Evolutionary conservation across 2,888 invertebrate genomes (phyloP), one percentile per base, ranked within the genome.

Genomic region (Galeopsomyia nigrocyanea): DNA sequence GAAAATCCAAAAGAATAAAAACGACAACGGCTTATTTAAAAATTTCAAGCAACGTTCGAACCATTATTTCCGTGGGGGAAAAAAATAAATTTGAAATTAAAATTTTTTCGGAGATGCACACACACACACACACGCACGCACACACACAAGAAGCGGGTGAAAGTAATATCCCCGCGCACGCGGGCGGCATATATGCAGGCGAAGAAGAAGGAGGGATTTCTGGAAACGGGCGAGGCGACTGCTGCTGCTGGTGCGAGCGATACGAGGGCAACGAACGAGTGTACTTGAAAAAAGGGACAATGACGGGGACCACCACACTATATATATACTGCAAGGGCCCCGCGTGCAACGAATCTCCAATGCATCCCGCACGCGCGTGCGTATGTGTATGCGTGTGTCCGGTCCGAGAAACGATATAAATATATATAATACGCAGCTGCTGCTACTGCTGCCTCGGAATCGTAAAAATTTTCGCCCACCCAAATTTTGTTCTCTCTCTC

Each of bases 401-500:
- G 39, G 39, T 10, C 13, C 39, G 39, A 10, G 26, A 39, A 39
- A 39, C 39, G 39, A 39, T 39, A 39, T 39, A 39, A 39, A 13
- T 10, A 10, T 10, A 10, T 10, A 10, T 39, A 10, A 39, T 13
- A 13, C 39, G 39, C 39, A 39, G 39, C 39, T 39, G 39, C 26
- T 5, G 5, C 26, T 5, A 26, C 26, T 5, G 26, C 26, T 3
- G 26, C 26, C 26, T 39, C 57, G 72, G 63, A 68, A 68, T 46
- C 62, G 61, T 26, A 64, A 56, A 49, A 71, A 68, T 71, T 68
- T 71, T 71, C 49, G 65, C 65, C 39, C 49, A 63, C 56, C 39
- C 26, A 57, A 66, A 66, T 66, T 57, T 64, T 66, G 60, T 21
- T n/a, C 62, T 2, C 26, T 55, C 19, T 17, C 53, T 13, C 13